Evolutionary conservation across 2,888 invertebrate species (phyloP).

Genomic region (Xylota segnis): DNA sequence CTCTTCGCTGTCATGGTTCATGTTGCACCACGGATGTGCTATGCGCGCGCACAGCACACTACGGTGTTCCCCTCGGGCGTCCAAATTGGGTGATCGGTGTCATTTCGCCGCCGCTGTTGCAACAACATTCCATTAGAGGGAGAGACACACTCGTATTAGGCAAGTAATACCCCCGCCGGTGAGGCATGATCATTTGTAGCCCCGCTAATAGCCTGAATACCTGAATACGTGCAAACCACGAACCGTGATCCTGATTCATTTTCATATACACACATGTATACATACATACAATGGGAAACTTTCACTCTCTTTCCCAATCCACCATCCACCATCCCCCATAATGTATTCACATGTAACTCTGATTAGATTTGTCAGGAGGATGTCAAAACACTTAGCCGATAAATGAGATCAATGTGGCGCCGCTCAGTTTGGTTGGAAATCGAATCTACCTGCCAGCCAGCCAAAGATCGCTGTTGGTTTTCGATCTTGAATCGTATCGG

Average conservation of each 20-base stretch:
- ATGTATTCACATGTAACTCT: not conserved
- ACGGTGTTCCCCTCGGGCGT: constrained; percentile 49
- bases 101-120: constrained; percentile 53
- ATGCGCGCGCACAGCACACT: constrained; percentile 21
- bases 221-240: constrained; percentile 24
- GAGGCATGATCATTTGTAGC: constrained; percentile 32
- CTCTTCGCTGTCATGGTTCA: constrained; percentile 66
- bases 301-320: constrained; percentile 49
- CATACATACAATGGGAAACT: constrained; percentile 21
- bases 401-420: constrained; percentile 69
- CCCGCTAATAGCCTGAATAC: constrained; percentile 17
- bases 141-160: constrained; percentile 42
- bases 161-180: constrained; percentile 7
- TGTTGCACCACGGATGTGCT: constrained; percentile 71
- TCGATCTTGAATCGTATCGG: constrained; percentile 33
- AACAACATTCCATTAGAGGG: constrained; percentile 62
- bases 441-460: constrained; percentile 45
- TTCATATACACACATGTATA: not conserved
- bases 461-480: constrained; percentile 19
- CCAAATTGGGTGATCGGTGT: constrained; percentile 68
- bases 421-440: constrained; percentile 41
- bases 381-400: constrained; percentile 70
- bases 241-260: constrained; percentile 11
- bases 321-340: constrained; percentile 3
- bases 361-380: constrained; percentile 37